Conservation (phyloP, 1,140 invertebrate genomes). For the Battus philenor region DNA sequence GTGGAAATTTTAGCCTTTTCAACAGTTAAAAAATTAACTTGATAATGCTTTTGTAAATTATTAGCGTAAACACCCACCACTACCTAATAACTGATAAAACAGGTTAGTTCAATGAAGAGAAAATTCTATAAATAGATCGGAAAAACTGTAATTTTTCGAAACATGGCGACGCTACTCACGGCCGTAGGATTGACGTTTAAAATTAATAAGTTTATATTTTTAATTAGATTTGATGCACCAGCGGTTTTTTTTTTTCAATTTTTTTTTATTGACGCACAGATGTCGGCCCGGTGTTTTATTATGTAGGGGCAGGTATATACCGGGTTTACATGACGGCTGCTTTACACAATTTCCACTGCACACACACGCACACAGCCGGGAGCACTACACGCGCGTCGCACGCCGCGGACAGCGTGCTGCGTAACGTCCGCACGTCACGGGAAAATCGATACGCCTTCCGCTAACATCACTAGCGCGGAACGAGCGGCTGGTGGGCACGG, state of each 20-base stretch:
- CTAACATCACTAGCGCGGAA: slow-evolving; percentile 33
- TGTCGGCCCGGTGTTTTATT: slow-evolving; percentile 5
- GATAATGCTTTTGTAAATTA: no score
- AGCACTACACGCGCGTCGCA: slow-evolving; percentile 47
- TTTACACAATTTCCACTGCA: no score
- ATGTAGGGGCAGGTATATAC: slow-evolving; percentile 15
- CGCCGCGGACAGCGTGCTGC: slow-evolving; percentile 47
- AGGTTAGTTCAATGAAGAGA: background rate
- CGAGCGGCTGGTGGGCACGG: slow-evolving; percentile 17
- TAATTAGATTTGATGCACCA: slow-evolving; percentile 1
- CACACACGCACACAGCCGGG: no score
- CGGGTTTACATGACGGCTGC: slow-evolving; percentile 7
- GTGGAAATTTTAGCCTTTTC: no score
- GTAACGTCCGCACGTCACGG: slow-evolving; percentile 42
- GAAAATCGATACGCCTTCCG: slow-evolving; percentile 62
- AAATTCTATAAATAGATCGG: background rate
- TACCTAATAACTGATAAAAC: no score
- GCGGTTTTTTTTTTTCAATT: slow-evolving; percentile 10
- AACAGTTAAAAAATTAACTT: no score
- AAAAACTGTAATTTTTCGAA: slow-evolving; percentile 1
- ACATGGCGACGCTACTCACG: slow-evolving; percentile 13
- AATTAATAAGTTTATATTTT: slow-evolving; percentile 7
- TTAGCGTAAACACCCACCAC: no score
- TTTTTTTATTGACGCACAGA: slow-evolving; percentile 27
- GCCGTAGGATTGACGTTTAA: background rate